Percentiles rank a stretch among this genome's conserved stretches.
Evolutionary conservation across 2,113 vertebrate species (phyloP).

Genomic region (Lepus europaeus): DNA sequence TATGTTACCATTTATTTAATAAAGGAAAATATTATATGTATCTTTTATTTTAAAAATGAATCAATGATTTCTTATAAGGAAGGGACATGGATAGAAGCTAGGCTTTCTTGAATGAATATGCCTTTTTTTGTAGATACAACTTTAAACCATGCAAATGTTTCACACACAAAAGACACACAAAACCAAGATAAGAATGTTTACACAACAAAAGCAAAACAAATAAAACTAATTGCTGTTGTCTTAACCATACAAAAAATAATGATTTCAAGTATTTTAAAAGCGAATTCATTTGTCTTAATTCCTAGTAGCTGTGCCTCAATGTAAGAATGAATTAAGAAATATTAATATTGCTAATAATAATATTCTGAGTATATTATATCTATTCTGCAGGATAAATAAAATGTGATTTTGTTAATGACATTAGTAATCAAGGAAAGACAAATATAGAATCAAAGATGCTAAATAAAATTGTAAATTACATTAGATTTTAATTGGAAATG

Average conservation of each 20-base stretch:
- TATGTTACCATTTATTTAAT: not conserved
- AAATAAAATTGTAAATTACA: conserved; percentile 43
- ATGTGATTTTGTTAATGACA: not conserved
- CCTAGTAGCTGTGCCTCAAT: not conserved
- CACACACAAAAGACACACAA: not conserved
- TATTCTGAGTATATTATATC: not conserved
- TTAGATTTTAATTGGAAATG: conserved; percentile 39
- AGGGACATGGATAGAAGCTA: not conserved
- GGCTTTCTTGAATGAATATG: not conserved
- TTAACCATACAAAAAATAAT: not conserved
- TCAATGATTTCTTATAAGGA: not conserved
- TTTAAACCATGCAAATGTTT: conserved; percentile 33
- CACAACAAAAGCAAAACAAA: conserved; percentile 29
- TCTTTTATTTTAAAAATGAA: conserved; percentile 37
- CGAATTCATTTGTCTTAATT: not conserved
- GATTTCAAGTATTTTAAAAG: conserved; percentile 50
- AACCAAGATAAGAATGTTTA: not conserved
- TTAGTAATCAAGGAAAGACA: conserved; percentile 21
- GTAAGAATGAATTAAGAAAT: conserved; percentile 30
- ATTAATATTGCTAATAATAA: conserved; percentile 11
- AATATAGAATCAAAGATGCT: conserved; percentile 37
- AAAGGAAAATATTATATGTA: not conserved
- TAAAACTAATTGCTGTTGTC: not conserved
- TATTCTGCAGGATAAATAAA: conserved; percentile 24
- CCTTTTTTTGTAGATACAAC: conserved; percentile 11